Evolutionary conservation across 1,140 invertebrate genomes (phyloP).

Genomic region (Cotesia glomerata): DNA sequence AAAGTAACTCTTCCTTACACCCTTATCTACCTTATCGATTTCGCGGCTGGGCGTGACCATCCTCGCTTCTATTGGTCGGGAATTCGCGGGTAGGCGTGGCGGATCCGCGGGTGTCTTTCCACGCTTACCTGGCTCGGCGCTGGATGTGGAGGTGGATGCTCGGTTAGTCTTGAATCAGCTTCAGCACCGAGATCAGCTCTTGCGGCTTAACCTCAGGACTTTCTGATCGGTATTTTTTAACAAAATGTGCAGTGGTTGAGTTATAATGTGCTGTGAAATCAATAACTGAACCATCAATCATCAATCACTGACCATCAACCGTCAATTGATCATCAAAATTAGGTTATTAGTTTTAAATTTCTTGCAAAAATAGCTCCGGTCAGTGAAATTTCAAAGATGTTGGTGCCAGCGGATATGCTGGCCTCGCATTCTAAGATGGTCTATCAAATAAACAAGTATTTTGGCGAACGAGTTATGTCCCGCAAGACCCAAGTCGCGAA

Average conservation of each 20-base stretch:
- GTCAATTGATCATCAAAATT: no score
- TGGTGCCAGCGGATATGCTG: constrained; percentile 86
- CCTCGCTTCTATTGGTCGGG: constrained; percentile 31
- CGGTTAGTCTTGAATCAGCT: constrained; percentile 52
- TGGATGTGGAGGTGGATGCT: constrained; percentile 43
- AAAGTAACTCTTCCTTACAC: no score
- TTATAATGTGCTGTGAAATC: not conserved
- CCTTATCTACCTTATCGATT: constrained; percentile 20
- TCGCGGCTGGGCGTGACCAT: not conserved
- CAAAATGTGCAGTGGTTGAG: not conserved
- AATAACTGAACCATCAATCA: constrained; percentile 15
- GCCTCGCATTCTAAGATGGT: constrained; percentile 86
- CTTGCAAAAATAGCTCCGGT: constrained; percentile 2
- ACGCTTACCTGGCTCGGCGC: constrained; percentile 25
- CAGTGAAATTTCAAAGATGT: constrained; percentile 65
- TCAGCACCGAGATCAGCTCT: constrained; percentile 38
- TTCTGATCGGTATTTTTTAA: not conserved
- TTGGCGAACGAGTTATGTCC: constrained; percentile 85
- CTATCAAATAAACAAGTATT: constrained; percentile 95
- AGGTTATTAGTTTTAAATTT: not conserved
- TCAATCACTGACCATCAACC: not conserved
- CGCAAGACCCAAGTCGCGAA: constrained; percentile 84
- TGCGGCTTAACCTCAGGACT: constrained; percentile 31
- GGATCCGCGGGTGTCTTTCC: not conserved
- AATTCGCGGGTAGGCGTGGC: constrained; percentile 27